Evolutionary conservation across 2,113 vertebrate species (phyloP).

Genomic region (Equus przewalskii): DNA sequence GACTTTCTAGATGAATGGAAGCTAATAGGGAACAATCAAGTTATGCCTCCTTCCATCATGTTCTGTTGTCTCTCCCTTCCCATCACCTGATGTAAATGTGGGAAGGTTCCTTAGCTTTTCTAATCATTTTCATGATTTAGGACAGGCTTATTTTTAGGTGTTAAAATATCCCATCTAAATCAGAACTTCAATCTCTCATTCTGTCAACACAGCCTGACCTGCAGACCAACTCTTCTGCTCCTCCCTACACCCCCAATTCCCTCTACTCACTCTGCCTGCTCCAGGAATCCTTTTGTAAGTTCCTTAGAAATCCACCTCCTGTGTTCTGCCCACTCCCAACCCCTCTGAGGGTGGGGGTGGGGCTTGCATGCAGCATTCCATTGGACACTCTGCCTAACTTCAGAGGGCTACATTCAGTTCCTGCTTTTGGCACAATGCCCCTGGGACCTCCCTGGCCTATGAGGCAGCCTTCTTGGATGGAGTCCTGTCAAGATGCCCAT

Average conservation of each 20-base stretch:
- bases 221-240: background rate
- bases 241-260: no score
- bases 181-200: background rate
- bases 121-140: conserved; percentile 6
- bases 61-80: background rate
- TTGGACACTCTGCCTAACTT: background rate
- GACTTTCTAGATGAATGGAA: background rate
- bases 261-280: no score
- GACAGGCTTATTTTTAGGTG: background rate
- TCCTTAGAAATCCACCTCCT: background rate
- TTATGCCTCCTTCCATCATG: background rate
- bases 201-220: background rate
- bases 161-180: background rate
- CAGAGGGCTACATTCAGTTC: background rate
- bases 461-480: background rate
- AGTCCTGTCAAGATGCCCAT: background rate
- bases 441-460: background rate
- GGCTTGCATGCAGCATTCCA: background rate
- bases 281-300: background rate
- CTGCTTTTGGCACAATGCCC: background rate
- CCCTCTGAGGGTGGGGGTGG: background rate
- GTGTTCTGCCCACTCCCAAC: background rate
- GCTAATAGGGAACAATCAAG: background rate
- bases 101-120: background rate
- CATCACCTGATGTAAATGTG: background rate